These are phyloP conservation scores for Penelope pileata DNA, from an alignment of 2,113 vertebrate genomes.

Conservation along the genomic window DNA sequence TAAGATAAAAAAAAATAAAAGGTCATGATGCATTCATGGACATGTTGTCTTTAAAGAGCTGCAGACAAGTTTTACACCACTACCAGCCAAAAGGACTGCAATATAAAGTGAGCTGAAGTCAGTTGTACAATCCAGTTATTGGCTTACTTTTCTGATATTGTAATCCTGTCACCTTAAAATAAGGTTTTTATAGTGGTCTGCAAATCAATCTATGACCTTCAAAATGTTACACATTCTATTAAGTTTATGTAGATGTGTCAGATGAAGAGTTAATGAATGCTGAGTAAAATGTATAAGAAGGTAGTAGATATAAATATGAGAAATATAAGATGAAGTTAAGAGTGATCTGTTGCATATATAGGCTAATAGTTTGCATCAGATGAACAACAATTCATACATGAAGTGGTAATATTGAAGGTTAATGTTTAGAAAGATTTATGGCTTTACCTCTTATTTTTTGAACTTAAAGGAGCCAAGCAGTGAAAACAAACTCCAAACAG, in stretches of 20 bases:
- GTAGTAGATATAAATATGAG: neutral
- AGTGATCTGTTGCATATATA: neutral
- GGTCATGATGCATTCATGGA: neutral
- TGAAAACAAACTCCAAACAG: neutral
- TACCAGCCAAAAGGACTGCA: neutral
- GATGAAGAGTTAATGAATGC: neutral
- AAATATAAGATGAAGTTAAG: neutral
- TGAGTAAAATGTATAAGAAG: neutral
- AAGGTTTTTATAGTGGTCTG: neutral
- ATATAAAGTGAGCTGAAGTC: neutral
- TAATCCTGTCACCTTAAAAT: neutral
- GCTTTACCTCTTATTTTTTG: neutral
- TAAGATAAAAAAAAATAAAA: conserved; percentile 53
- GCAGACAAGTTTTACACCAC: neutral
- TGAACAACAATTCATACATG: neutral
- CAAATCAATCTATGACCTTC: neutral
- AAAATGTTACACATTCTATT: neutral
- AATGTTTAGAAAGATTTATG: neutral
- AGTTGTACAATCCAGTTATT: neutral
- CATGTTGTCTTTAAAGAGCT: conserved; percentile 13
- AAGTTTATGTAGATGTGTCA: neutral
- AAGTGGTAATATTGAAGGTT: neutral
- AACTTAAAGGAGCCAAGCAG: neutral
- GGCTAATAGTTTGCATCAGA: neutral
- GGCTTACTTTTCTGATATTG: neutral